Base-by-base conservation (phyloP, 1,140 invertebrate species). In the Calliphora vicina region DNA sequence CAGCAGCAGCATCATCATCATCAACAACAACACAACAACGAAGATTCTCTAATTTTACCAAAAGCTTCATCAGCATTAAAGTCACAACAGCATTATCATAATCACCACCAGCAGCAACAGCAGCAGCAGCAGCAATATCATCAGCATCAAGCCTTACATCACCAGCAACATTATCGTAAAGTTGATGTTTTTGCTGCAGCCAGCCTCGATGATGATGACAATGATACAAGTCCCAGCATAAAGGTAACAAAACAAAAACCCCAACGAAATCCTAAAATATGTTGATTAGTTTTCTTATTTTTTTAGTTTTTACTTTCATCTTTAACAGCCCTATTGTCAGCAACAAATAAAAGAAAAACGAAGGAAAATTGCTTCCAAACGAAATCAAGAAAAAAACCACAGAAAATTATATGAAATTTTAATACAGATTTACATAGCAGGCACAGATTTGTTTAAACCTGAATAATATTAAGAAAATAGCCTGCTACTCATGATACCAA, bases 51-150 rank as follows among this genome's bases (percentile, higher is more conserved):
- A 9, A 78, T 13, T 45, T 13, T 45, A n/a, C 17, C 35, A 43
- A 42, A n/a, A 20, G 8, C 74, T 78, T 23, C 6, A 25, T 78
- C 74, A 67, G 61, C 61, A 67, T 67, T 67, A 78, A 78, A 43
- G 20, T 67, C 74, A 23, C 74, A 71, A 80, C 76, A 80, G 1
- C 76, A 74, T 13, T 57, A 81, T 0, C 76, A 80, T 17, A 15
- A 72, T 9, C 45, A 43, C 17, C 67, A 81, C 29, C 61, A 80
- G 26, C 73, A 76, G 2, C 13, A 29, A 61, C 42, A 74, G 72
- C 80, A 73, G 61, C 86, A 85, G 42, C 85, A 85, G 50, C 83
- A 84, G n/a, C 84, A 85, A 23, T 73, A 74, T 15, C 84, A 84
- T 23, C 83, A 85, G 27, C 82, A 84, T 9, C 86, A 5, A 35